Evolutionary conservation across 2,888 invertebrate genomes (phyloP).

Genomic region (Ptilodon capucinus): DNA sequence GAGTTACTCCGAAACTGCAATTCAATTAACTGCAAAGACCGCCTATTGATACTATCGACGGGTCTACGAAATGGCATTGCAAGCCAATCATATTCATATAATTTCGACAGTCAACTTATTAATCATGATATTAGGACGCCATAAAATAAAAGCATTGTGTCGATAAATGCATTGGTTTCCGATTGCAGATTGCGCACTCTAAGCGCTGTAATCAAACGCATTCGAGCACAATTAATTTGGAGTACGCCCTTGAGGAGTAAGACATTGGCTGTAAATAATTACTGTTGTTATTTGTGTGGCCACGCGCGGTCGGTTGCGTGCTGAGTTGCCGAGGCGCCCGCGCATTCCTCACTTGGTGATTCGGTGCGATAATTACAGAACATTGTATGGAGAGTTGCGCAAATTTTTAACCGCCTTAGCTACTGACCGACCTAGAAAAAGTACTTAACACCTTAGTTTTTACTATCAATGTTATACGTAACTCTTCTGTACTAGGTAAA

Average conservation of each 20-base stretch:
- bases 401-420: constrained; percentile 43
- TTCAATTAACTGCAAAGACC: background rate
- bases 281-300: constrained; percentile 50
- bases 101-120: constrained; percentile 1
- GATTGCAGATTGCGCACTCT: constrained; percentile 13
- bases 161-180: constrained; percentile 13
- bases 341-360: constrained; percentile 49
- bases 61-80: background rate
- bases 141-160: background rate
- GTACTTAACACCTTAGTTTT: constrained; percentile 35
- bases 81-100: background rate
- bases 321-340: constrained; percentile 30
- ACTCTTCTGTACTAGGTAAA: no score
- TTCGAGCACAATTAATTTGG: constrained; percentile 37
- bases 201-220: constrained; percentile 28
- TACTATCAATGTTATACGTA: constrained; percentile 14
- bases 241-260: constrained; percentile 61
- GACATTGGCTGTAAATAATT: constrained; percentile 59
- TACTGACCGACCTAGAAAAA: constrained; percentile 57
- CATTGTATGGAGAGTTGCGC: constrained; percentile 57
- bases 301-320: constrained; percentile 59
- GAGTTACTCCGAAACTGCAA: background rate
- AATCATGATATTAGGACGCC: constrained; percentile 4
- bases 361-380: constrained; percentile 61
- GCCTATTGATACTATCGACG: background rate